Evolutionary conservation across 2,888 invertebrate genomes (phyloP), one percentile per base, ranked within the genome.

Genomic region (Embidobia sp.): DNA sequence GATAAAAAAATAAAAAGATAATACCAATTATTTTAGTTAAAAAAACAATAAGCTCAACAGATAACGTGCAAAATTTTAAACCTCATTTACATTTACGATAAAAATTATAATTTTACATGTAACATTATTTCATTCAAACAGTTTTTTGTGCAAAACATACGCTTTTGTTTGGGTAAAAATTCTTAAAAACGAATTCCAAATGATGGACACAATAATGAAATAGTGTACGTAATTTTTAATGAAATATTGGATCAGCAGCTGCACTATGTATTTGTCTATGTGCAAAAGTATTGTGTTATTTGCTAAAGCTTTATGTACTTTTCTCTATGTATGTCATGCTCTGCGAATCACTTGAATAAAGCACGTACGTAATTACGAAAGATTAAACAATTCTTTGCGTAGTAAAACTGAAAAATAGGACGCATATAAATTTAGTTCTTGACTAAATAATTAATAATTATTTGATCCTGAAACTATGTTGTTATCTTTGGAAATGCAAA

Each of bases 341-440:
- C 13, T 29, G 27, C 5, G 35, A 46, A 46, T 18, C 37, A 44
- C 55, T 67, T 11, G 46, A 37, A 67, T 19, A 37, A 55, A 67
- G 46, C 55, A 46, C 44, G 35, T 35, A 49, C 66, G 55, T 67
- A 67, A 67, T 67, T 57, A 67, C 29, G 57, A 33, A 5, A 35
- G 40, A 51, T 46, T 46, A 16, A 40, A 37, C 55, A 57, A 67
- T 48, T 55, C 67, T 67, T 67, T 67, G 35, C 44, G 46, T 33
- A 35, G 18, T 51, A 40, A 63, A 48, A 29, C 35, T 22, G 22
- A 49, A 63, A 49, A 49, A 63, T 49, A 49, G 48, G 11, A 61
- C 59, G 35, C 35, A 35, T 46, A 16, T 35, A 61, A 61, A 46
- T n/a, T n/a, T 16, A 59, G 57, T 44, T 44, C 16, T 13, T n/a